Percentiles rank a stretch among this genome's conserved stretches.
phyloP scores from a whole-genome alignment of 2,888 invertebrate genomes.

The Noctua pronuba region DNA sequence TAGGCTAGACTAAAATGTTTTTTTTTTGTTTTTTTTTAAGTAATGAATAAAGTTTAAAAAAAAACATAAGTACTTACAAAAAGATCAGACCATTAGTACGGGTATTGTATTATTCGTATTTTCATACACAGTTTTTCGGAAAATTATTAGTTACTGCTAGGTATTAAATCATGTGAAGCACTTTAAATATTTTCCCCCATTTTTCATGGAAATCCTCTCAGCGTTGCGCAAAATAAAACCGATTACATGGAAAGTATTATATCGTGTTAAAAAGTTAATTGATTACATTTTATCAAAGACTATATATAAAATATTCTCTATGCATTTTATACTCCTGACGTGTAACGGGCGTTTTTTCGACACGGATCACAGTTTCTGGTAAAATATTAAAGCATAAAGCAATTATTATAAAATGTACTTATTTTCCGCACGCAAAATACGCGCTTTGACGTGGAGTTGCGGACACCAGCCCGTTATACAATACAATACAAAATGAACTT shows the following conservation, averaged over 20 bases:
- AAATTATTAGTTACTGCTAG: not conserved
- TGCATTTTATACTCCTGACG: constrained; percentile 1
- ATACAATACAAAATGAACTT: no score
- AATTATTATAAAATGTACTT: not conserved
- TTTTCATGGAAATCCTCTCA: not conserved
- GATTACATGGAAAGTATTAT: constrained; percentile 12
- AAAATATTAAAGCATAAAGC: constrained; percentile 5
- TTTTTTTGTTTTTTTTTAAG: no score
- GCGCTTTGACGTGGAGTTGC: no score
- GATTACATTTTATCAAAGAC: no score
- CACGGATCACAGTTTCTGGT: constrained; percentile 5
- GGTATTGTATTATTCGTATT: not conserved
- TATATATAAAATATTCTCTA: no score
- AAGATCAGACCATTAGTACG: not conserved
- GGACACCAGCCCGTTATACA: no score
- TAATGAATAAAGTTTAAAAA: no score
- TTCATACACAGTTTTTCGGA: not conserved
- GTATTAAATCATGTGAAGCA: not conserved
- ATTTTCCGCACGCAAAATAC: no score
- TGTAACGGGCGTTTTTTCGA: constrained; percentile 1
- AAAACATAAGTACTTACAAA: not conserved
- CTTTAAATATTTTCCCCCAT: not conserved
- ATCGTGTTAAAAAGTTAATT: constrained; percentile 4
- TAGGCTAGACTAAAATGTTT: no score
- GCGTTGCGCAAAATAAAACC: constrained; percentile 6